Base-by-base conservation (phyloP, 2,797 vertebrate genomes). In the Coluber constrictor region DNA sequence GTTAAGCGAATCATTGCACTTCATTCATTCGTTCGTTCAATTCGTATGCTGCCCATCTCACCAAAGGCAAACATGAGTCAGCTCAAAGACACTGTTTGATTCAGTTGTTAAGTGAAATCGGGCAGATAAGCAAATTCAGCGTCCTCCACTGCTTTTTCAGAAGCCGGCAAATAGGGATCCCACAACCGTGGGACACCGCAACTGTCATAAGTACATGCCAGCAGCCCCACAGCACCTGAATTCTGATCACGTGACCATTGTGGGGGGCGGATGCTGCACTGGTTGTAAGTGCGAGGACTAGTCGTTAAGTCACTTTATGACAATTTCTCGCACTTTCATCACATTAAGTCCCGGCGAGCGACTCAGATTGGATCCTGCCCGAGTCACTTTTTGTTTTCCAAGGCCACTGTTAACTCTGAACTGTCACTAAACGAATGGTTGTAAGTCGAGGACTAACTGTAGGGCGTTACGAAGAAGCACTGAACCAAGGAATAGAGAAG, bases 401-500 rank as follows among this genome's bases (percentile, higher is more conserved):
- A 32, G 60, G 25, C 25, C 23, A 10, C 60, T 10, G 25, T 60
- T 60, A 60, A 66, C 5, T 7, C 2, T 70, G 66, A n/a, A 66
- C 63, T 4, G 27, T 2, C n/a, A 8, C 15, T 37, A 37, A 74
- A 74, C 1, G 6, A 74, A 74, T 0, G 66, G 66, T 32, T 5
- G 29, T 32, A 70, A 16, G 29, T 70, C 2, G 2, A 70, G n/a
- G 66, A 18, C n/a, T 18, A 3, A 7, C 66, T 3, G 2, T 0
- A 8, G 7, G 13, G 3, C 0, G 0, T 23, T n/a, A 12, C 0
- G 37, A 83, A 83, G 37, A 25, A 83, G 74, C 37, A 15, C 0
- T 5, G 55, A 51, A 11, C 29, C 4, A 0, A 5, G 1, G 2
- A 47, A 29, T 3, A 0, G 23, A 0, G 6, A 1, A 15, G n/a